Evolutionary conservation across 2,888 invertebrate species (phyloP).

Genomic region (Hirtodrosophila alboralis): DNA sequence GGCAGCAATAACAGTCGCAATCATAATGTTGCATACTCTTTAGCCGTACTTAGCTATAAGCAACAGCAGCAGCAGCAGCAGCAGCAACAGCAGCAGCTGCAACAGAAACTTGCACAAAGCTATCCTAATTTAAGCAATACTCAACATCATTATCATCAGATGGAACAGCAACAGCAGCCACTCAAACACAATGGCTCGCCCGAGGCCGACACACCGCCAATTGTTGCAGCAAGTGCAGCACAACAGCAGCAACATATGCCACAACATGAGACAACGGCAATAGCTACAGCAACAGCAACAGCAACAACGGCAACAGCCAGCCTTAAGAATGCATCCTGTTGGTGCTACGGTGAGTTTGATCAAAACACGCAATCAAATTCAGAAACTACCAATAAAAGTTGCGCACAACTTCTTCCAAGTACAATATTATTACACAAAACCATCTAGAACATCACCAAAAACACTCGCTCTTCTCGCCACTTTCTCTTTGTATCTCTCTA

Average conservation of each 20-base stretch:
- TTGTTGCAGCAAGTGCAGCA: constrained; percentile 27
- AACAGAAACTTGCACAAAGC: constrained; percentile 47
- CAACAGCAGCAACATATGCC: constrained; percentile 48
- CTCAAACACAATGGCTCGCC: constrained; percentile 63
- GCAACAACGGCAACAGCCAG: constrained; percentile 49
- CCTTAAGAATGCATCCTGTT: constrained; percentile 82
- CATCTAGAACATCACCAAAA: constrained; percentile 31
- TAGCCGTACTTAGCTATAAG: constrained; percentile 69
- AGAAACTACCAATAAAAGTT: constrained; percentile 62
- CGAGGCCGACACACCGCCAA: constrained; percentile 51
- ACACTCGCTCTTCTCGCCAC: constrained; percentile 39
- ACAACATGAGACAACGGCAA: constrained; percentile 42
- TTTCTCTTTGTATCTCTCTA: constrained; percentile 17
- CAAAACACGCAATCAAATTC: constrained; percentile 69
- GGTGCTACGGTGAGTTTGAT: constrained; percentile 84
- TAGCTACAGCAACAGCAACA: constrained; percentile 29
- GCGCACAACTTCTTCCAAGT: constrained; percentile 69
- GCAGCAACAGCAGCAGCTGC: constrained; percentile 56
- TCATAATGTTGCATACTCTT: constrained; percentile 62
- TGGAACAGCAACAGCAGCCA: constrained; percentile 52
- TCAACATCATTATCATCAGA: constrained; percentile 64
- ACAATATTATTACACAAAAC: constrained; percentile 59
- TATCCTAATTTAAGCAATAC: constrained; percentile 63
- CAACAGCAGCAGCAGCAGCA: constrained; percentile 56
- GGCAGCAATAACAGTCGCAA: constrained; percentile 58